Percentiles rank a stretch among this genome's conserved stretches.
Conservation (phyloP, 2,113 vertebrate genomes). For the Coptodon bakossiorum region DNA sequence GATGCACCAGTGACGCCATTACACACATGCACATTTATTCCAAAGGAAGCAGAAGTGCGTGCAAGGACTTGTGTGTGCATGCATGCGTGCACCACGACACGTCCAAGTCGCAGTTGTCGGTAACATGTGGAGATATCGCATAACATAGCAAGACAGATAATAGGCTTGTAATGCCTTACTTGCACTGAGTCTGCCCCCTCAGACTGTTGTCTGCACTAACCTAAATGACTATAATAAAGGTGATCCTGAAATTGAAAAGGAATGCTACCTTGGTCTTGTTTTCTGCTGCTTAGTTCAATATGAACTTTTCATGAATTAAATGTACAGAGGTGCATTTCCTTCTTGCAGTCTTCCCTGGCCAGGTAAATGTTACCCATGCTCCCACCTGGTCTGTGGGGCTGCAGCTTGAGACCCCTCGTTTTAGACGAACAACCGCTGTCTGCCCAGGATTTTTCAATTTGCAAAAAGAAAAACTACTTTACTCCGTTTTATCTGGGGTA, state of each 20-base stretch:
- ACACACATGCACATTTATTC: background rate
- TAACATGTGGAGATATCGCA: background rate
- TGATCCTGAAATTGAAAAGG: fast-evolving
- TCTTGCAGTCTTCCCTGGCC: background rate
- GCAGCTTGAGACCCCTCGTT: background rate
- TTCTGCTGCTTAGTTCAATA: background rate
- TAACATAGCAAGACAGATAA: fast-evolving
- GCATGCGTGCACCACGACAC: background rate
- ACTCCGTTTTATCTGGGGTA: background rate
- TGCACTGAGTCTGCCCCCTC: background rate
- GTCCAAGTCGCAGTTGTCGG: background rate
- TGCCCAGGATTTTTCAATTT: background rate
- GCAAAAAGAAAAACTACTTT: background rate
- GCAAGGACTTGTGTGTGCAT: fast-evolving
- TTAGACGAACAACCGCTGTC: background rate
- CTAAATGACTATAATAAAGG: background rate
- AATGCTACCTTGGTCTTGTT: background rate
- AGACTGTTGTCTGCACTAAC: background rate
- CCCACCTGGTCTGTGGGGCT: background rate
- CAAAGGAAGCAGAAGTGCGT: background rate
- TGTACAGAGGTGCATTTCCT: fast-evolving
- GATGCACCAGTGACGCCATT: background rate
- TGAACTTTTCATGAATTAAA: background rate
- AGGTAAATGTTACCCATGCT: background rate
- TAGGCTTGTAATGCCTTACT: background rate